phyloP scores from a whole-genome alignment of 2,113 vertebrate species.

The Elachura formosa region DNA sequence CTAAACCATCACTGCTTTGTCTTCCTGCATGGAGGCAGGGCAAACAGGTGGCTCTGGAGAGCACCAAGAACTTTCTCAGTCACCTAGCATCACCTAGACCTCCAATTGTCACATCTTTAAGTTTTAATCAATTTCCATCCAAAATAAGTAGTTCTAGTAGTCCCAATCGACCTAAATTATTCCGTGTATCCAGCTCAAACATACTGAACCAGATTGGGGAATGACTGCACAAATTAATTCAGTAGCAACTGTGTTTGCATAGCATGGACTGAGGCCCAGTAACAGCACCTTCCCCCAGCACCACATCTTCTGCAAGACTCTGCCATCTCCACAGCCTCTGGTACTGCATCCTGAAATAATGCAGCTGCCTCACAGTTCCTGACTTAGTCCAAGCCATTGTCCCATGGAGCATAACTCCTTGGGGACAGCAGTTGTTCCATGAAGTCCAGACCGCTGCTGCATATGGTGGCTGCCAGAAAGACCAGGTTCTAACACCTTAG shows the following conservation, averaged over 20 bases:
- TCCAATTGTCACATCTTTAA: not conserved
- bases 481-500: fast-evolving
- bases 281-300: not conserved
- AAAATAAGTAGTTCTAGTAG: not conserved
- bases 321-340: not conserved
- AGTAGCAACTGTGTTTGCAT: not conserved
- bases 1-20: not conserved
- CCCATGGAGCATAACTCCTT: not conserved
- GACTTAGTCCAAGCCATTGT: not conserved
- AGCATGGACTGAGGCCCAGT: fast-evolving
- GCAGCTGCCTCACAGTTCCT: not conserved
- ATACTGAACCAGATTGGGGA: not conserved
- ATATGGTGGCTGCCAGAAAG: not conserved
- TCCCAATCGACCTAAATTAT: not conserved
- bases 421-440: not conserved
- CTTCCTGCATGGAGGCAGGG: not conserved
- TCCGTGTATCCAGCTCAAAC: not conserved
- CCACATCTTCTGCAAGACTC: not conserved
- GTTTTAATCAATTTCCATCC: not conserved
- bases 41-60: not conserved
- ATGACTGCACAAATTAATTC: not conserved
- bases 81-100: not conserved
- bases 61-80: not conserved
- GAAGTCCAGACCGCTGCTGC: not conserved
- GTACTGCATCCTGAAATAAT: not conserved